Evolutionary conservation across 1,140 invertebrate genomes (phyloP).

Genomic region (Lasioglossum baleicum): DNA sequence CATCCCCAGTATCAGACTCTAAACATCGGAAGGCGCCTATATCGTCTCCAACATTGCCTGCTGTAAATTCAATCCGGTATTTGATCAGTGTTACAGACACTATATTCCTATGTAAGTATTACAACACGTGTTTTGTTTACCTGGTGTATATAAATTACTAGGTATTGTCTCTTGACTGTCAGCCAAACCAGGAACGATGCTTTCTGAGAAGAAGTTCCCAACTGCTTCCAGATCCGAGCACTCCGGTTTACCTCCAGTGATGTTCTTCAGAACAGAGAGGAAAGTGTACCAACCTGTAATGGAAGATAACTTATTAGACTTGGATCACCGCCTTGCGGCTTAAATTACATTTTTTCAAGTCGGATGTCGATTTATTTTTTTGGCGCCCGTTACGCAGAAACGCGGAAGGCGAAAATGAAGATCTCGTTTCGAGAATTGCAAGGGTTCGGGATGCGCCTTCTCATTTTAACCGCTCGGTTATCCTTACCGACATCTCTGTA

Average conservation of each 20-base stretch:
- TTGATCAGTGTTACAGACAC: background rate
- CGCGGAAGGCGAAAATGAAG: background rate
- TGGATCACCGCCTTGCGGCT: too few relatives aligned
- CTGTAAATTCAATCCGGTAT: conserved; percentile 7
- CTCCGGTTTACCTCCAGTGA: conserved; percentile 63
- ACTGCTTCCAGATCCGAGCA: conserved; percentile 78
- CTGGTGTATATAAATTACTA: conserved; percentile 66
- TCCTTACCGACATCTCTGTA: conserved; percentile 85
- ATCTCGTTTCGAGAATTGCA: too few relatives aligned
- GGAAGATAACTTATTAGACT: background rate
- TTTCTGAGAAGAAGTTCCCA: conserved; percentile 83
- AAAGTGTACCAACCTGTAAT: conserved; percentile 82
- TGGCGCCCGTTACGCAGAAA: too few relatives aligned
- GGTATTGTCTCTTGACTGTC: conserved; percentile 52
- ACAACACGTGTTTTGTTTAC: conserved; percentile 47
- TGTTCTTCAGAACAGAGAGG: conserved; percentile 75
- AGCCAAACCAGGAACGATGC: conserved; percentile 81
- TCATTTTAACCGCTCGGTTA: background rate
- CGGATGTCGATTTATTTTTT: too few relatives aligned
- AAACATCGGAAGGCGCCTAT: conserved; percentile 88
- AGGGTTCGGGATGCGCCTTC: too few relatives aligned
- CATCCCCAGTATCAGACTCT: conserved; percentile 88
- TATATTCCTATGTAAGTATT: background rate
- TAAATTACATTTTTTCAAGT: too few relatives aligned
- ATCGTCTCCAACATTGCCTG: conserved; percentile 54